phyloP scores from a whole-genome alignment of 2,113 vertebrate genomes.

The Bos indicus region DNA sequence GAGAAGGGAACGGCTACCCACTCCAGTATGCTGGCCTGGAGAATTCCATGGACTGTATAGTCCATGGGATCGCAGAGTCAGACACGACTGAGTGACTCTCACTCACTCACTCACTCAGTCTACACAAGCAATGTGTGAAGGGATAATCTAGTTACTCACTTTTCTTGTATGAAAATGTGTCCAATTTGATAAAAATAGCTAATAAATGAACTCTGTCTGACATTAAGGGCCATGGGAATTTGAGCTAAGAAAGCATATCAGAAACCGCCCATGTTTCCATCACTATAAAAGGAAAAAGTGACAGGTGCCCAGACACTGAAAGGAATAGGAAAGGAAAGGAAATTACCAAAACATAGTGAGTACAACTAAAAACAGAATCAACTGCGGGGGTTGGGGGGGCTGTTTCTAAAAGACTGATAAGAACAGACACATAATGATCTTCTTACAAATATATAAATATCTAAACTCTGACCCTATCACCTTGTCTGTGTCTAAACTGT shows the following conservation, averaged over 20 bases:
- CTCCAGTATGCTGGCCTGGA: not conserved
- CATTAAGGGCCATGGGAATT: not conserved
- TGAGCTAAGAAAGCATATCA: not conserved
- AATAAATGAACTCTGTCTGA: slow-evolving; percentile 8
- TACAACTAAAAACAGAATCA: not conserved
- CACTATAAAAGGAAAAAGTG: not conserved
- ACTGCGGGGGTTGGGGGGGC: rapidly evolving
- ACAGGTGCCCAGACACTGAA: not conserved
- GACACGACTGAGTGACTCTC: not conserved
- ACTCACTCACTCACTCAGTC: not conserved
- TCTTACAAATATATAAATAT: slow-evolving; percentile 22
- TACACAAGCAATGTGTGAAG: not conserved
- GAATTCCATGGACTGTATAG: not conserved
- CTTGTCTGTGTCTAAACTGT: not conserved
- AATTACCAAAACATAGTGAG: not conserved
- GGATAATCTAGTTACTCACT: not conserved
- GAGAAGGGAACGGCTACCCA: not conserved
- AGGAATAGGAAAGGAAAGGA: not conserved
- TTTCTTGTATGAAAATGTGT: not conserved
- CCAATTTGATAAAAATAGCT: not conserved
- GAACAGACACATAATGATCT: not conserved
- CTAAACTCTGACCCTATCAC: not conserved
- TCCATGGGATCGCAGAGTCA: not conserved
- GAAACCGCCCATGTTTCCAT: not conserved
- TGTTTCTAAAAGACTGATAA: not conserved